Evolutionary conservation across 2,888 invertebrate genomes (phyloP).

Genomic region (Ochropleura plecta): DNA sequence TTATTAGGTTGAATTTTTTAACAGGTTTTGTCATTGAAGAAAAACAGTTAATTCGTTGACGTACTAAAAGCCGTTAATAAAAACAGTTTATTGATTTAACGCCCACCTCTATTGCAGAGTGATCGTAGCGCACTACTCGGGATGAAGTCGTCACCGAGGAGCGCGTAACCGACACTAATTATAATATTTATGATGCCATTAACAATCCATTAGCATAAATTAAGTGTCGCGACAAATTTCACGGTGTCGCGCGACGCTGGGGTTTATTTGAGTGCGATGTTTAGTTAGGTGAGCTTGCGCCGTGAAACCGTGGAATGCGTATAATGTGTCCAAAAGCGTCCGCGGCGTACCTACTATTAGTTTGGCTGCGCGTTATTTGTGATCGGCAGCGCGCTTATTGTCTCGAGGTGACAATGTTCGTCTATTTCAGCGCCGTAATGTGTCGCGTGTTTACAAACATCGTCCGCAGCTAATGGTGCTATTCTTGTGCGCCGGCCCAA

Average conservation of each 20-base stretch:
- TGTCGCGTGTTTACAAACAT: slow-evolving; percentile 83
- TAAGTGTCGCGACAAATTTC: slow-evolving; percentile 83
- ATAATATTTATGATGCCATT: slow-evolving; percentile 79
- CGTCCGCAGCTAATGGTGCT: slow-evolving; percentile 81
- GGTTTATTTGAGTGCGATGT: slow-evolving; percentile 73
- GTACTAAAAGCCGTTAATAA: no score
- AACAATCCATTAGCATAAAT: slow-evolving; percentile 87
- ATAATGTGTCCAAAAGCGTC: slow-evolving; percentile 67
- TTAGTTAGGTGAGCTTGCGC: slow-evolving; percentile 74
- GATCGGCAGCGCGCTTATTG: slow-evolving; percentile 60
- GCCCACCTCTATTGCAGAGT: no score
- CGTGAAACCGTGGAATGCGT: slow-evolving; percentile 77
- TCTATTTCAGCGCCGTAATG: slow-evolving; percentile 69
- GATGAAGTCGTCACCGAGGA: slow-evolving; percentile 56
- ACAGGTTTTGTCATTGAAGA: no score
- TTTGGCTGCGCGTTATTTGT: slow-evolving; percentile 60
- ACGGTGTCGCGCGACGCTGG: slow-evolving; percentile 63
- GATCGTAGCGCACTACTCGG: slow-evolving; percentile 22
- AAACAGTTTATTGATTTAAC: no score
- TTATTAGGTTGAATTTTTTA: no score
- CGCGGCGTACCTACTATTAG: slow-evolving; percentile 57
- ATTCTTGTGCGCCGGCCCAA: slow-evolving; percentile 73
- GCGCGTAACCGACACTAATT: slow-evolving; percentile 74
- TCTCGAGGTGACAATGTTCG: slow-evolving; percentile 67
- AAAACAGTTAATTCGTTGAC: no score